Conservation (phyloP, 2,888 invertebrate genomes). For the Torymus aiolomorphi region DNA sequence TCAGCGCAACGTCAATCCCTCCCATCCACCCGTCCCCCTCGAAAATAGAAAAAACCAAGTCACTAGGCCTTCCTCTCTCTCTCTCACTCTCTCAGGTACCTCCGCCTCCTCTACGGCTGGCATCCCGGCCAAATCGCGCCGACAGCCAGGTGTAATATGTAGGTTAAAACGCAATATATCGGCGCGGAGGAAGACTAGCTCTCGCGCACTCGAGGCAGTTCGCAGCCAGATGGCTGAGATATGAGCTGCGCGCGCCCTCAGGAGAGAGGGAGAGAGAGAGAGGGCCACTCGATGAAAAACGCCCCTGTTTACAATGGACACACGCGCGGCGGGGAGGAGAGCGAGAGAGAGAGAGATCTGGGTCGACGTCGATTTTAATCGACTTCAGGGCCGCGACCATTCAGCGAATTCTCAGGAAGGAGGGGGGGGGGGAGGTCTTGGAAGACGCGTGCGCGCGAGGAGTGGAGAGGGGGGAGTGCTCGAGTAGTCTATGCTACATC, state of each 20-base stretch:
- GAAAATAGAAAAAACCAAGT: too few relatives aligned
- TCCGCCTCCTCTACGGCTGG: too few relatives aligned
- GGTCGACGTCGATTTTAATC: conserved; percentile 73
- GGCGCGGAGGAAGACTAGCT: conserved; percentile 53
- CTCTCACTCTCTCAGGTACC: too few relatives aligned
- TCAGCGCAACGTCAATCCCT: too few relatives aligned
- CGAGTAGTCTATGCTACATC: too few relatives aligned
- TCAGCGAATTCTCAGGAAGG: conserved; percentile 62
- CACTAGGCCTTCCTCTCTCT: too few relatives aligned
- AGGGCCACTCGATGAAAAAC: conserved; percentile 70
- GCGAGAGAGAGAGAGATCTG: conserved; percentile 65
- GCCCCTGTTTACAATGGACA: conserved; percentile 71
- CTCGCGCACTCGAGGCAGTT: too few relatives aligned
- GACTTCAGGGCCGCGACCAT: conserved; percentile 65
- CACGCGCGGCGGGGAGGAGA: conserved; percentile 48
- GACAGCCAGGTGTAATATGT: conserved; percentile 59
- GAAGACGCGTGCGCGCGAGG: conserved; percentile 23
- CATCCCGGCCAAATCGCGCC: too few relatives aligned
- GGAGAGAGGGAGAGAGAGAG: not conserved
- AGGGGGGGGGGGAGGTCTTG: too few relatives aligned
- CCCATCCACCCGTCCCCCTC: too few relatives aligned
- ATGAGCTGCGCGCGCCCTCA: conserved; percentile 56
- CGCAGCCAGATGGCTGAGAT: conserved; percentile 70
- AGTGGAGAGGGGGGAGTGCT: too few relatives aligned
- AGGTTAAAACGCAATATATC: conserved; percentile 70